These are phyloP conservation scores for Diadema setosum DNA, from an alignment of 35 echinoderm and acorn worm genomes.

Conservation along the genomic window DNA sequence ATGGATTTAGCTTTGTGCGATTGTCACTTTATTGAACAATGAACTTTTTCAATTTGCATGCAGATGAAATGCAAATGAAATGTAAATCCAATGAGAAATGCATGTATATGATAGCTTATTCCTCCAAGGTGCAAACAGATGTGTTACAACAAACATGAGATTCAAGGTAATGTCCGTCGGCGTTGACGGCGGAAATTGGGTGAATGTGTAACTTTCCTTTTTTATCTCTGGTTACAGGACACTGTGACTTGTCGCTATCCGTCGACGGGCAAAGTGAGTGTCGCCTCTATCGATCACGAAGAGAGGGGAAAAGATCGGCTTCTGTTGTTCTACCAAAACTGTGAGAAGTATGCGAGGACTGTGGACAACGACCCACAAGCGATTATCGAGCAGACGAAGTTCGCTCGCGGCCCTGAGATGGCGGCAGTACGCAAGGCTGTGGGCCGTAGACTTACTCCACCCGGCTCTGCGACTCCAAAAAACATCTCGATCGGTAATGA, in stretches of 20 bases:
- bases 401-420: not conserved
- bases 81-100: no score
- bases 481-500: not conserved
- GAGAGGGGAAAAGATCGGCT: not conserved
- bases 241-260: not conserved
- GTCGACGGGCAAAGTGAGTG: not conserved
- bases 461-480: not conserved
- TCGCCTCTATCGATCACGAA: not conserved
- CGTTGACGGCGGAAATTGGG: not conserved
- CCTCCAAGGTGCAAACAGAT: not conserved
- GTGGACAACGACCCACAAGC: not conserved
- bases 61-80: no score
- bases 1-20: no score
- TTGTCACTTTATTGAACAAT: no score
- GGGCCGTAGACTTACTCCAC: not conserved
- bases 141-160: not conserved
- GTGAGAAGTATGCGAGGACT: not conserved
- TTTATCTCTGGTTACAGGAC: not conserved
- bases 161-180: not conserved
- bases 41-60: no score
- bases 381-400: not conserved
- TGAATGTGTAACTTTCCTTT: not conserved
- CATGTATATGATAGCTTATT: no score
- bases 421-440: not conserved
- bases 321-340: not conserved